A percentile compares a stretch with the other conserved stretches of the same genome.
These are phyloP conservation scores for Platynereis dumerilii DNA, from an alignment of 2,888 invertebrate species.

Conservation along the genomic window DNA sequence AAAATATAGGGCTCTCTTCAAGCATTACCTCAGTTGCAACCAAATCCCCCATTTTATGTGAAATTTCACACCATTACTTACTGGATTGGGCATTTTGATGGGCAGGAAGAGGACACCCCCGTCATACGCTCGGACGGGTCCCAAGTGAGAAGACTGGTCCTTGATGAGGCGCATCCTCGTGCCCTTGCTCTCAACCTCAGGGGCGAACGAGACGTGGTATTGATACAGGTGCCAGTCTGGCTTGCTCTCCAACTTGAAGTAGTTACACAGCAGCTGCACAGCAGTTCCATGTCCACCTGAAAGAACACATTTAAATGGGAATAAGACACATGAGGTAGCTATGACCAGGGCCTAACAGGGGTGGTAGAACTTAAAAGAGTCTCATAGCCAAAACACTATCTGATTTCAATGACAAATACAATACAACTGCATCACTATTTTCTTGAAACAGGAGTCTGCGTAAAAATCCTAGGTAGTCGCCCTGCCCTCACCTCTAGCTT, in stretches of 20 bases:
- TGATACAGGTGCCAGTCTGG: conserved; percentile 54
- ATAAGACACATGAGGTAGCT: neutral
- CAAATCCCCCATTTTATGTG: too few species aligned
- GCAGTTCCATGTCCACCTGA: conserved; percentile 49
- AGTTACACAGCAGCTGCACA: conserved; percentile 48
- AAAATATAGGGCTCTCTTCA: too few species aligned
- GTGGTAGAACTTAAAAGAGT: neutral
- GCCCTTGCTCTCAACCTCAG: conserved; percentile 50
- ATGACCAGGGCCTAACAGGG: neutral
- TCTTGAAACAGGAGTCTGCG: too few species aligned
- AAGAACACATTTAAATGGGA: too few species aligned
- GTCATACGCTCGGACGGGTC: conserved; percentile 55
- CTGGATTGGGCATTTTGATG: conserved; percentile 46
- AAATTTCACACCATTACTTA: too few species aligned
- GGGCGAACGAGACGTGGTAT: conserved; percentile 59
- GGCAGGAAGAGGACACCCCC: conserved; percentile 57
- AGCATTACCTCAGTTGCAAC: too few species aligned
- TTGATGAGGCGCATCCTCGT: conserved; percentile 50
- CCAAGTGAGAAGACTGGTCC: conserved; percentile 46
- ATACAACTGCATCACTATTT: too few species aligned
- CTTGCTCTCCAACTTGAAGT: conserved; percentile 45
- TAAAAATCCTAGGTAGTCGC: too few species aligned
- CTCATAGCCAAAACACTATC: too few species aligned
- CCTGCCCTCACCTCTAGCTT: too few species aligned
- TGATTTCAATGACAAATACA: too few species aligned